Conservation (phyloP, 2,113 vertebrate genomes). For the Lontra canadensis region DNA sequence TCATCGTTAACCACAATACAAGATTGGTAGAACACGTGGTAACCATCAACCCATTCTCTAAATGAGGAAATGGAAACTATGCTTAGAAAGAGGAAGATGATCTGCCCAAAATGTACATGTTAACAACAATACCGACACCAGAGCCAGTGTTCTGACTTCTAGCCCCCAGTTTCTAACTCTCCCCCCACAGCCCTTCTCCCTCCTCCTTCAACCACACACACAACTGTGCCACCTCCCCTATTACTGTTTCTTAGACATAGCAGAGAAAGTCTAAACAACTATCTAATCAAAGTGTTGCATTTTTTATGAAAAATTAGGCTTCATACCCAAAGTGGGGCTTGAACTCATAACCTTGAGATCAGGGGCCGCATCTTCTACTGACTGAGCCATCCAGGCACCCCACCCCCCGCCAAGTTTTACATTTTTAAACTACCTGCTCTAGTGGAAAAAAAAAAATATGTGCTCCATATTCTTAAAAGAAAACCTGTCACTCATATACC, state of each 20-base stretch:
- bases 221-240: background rate
- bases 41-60: background rate
- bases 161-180: background rate
- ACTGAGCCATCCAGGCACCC: background rate
- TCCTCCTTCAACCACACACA: background rate
- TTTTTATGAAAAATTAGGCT: background rate
- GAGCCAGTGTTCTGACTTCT: background rate
- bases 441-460: background rate
- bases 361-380: background rate
- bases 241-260: background rate
- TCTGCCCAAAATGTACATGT: background rate
- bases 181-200: background rate
- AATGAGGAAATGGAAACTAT: background rate
- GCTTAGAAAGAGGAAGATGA: background rate
- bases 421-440: background rate
- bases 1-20: background rate
- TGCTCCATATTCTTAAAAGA: background rate
- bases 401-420: background rate
- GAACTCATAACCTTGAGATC: background rate
- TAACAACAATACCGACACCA: background rate
- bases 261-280: background rate
- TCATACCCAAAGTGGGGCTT: background rate
- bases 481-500: background rate
- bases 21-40: background rate
- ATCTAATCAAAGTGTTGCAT: background rate